A percentile compares a stretch with the other conserved stretches of the same genome.
These are phyloP conservation scores for Macquaria australasica DNA, from an alignment of 2,113 vertebrate genomes.

Conservation along the genomic window DNA sequence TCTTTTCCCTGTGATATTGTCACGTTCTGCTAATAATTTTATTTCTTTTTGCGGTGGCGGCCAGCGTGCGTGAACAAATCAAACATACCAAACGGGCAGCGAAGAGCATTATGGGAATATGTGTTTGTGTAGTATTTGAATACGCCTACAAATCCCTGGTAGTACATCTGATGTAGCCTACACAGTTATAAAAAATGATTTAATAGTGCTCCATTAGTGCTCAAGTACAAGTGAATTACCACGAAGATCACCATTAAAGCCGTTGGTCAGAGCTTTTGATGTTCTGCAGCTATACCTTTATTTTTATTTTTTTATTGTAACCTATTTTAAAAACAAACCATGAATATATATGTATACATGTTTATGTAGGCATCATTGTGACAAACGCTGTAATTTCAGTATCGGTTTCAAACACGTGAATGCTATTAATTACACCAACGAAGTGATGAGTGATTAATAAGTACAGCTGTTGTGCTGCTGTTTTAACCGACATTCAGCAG, in stretches of 20 bases:
- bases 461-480: not conserved
- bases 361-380: not conserved
- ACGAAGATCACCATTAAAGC: not conserved
- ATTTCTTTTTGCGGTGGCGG: not conserved
- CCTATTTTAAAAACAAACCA: not conserved
- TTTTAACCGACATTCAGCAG: constrained; percentile 47
- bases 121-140: constrained; percentile 13
- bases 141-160: not conserved
- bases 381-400: not conserved
- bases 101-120: constrained; percentile 41
- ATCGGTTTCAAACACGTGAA: not conserved
- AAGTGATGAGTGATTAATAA: constrained; percentile 29
- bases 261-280: not conserved
- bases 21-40: not conserved
- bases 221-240: not conserved
- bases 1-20: not conserved
- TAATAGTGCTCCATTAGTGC: not conserved
- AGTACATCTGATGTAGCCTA: not conserved
- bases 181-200: not conserved
- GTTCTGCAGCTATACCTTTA: not conserved
- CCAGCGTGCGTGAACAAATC: not conserved
- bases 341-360: not conserved
- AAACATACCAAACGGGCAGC: not conserved
- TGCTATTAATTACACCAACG: constrained; percentile 3
- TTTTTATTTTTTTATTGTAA: not conserved